Percentiles rank a stretch among this genome's conserved stretches.
These are phyloP conservation scores for Saccostrea cuccullata DNA, from an alignment of 1,140 invertebrate species.

Conservation along the genomic window DNA sequence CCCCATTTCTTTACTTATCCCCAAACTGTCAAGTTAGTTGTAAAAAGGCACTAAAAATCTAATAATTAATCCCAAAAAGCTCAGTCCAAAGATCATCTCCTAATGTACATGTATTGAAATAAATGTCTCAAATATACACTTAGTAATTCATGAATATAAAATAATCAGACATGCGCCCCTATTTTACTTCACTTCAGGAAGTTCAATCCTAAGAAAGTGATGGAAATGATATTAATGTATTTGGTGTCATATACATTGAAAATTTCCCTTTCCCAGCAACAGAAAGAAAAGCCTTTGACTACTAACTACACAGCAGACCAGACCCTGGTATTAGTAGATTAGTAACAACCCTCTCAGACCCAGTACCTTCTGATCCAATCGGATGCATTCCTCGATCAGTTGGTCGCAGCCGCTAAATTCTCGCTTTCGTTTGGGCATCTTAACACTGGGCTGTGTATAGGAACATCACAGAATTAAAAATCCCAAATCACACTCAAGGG, in stretches of 20 bases:
- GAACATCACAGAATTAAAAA: constrained; percentile 13
- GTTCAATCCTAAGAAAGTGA: not conserved
- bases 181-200: not conserved
- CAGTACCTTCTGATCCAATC: constrained; percentile 10
- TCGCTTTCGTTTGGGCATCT: not conserved
- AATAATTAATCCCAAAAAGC: no score
- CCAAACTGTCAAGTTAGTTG: no score
- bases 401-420: constrained; percentile 14
- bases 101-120: no score
- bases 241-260: not conserved
- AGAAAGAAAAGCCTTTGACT: not conserved
- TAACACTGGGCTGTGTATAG: not conserved
- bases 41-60: no score
- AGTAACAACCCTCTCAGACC: not conserved
- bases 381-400: constrained; percentile 14
- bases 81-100: no score
- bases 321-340: not conserved
- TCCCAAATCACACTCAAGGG: not conserved
- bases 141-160: not conserved
- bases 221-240: not conserved
- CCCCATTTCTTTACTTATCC: no score
- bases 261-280: not conserved
- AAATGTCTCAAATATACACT: no score
- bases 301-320: not conserved
- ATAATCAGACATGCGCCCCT: not conserved